Conservation (phyloP, 2,888 invertebrate genomes). For the Embidobia sp. region DNA sequence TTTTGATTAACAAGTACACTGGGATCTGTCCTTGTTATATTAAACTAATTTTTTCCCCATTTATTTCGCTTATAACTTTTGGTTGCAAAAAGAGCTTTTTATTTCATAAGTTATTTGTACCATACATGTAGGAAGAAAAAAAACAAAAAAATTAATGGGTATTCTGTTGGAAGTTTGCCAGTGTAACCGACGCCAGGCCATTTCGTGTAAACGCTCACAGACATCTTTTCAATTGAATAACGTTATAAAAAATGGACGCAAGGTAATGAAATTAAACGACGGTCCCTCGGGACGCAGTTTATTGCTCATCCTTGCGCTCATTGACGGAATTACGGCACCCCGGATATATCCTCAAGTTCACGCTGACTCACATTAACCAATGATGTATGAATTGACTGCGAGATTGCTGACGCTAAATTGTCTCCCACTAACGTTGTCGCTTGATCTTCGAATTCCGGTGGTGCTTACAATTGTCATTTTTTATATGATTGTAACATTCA, state of each 20-base stretch:
- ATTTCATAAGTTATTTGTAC: constrained; percentile 11
- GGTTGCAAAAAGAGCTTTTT: constrained; percentile 11
- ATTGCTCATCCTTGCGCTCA: constrained; percentile 48
- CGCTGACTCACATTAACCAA: constrained; percentile 49
- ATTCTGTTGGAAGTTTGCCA: constrained; percentile 21
- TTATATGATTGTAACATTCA: constrained; percentile 19
- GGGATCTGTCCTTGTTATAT: too few relatives aligned
- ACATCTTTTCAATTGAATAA: constrained; percentile 30
- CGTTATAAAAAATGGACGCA: constrained; percentile 22
- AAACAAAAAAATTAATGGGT: constrained; percentile 22
- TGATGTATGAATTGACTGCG: constrained; percentile 44
- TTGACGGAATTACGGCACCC: constrained; percentile 47
- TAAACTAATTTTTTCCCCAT: neutral
- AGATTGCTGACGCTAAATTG: constrained; percentile 39
- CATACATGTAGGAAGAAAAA: neutral
- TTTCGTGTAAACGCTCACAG: constrained; percentile 8
- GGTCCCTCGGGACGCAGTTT: constrained; percentile 15
- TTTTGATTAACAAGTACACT: too few relatives aligned
- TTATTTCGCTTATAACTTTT: constrained; percentile 1
- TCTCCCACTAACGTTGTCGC: constrained; percentile 31
- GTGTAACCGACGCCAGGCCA: constrained; percentile 1
- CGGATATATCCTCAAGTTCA: constrained; percentile 54
- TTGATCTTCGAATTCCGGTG: constrained; percentile 26
- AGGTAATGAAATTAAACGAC: constrained; percentile 37
- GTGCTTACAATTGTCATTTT: constrained; percentile 11